Base-by-base conservation (phyloP, 2,888 invertebrate species). In the Halocaridina rubra region DNA sequence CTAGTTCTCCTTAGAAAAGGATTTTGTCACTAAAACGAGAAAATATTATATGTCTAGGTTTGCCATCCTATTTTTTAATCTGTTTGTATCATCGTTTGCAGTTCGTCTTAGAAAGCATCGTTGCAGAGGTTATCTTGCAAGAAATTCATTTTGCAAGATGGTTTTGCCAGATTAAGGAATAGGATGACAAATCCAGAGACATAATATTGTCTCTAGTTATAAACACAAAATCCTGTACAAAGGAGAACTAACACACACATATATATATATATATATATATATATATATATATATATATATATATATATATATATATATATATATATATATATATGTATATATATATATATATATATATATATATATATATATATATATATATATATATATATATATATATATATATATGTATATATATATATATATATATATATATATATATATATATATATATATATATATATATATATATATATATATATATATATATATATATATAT, bases 401-500 rank as follows among this genome's bases (percentile, higher is more conserved):
- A 75, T 75, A 75, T 75, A 75, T 75, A 75, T 75, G 24, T 33
- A 75, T 75, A 75, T 75, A 75, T 75, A 75, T 61, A 75, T 75
- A 46, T 75, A 75, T 75, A 75, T 53, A 75, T 75, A 75, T 75
- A 75, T 75, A 61, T 75, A 53, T 75, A 53, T 75, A 75, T 75
- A 75, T 75, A 75, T 75, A 75, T 75, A 39, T 75, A 39, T 75
- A 1, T 75, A 75, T 75, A 61, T 4, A 67, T 75, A 75, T 75
- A 75, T 39, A 75, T 39, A 75, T 75, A 75, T 75, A 75, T 75
- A 75, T 75, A 75, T 75, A 75, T 75, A 75, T 75, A 75, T 75
- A 75, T 39, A 75, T 75, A 75, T 75, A 75, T 75, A 75, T 75
- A 75, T 75, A 75, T 75, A 75, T 75, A 75, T 75, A 75, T 75